Evolutionary conservation across 2,888 invertebrate species (phyloP).

Genomic region (Hedya salicella): DNA sequence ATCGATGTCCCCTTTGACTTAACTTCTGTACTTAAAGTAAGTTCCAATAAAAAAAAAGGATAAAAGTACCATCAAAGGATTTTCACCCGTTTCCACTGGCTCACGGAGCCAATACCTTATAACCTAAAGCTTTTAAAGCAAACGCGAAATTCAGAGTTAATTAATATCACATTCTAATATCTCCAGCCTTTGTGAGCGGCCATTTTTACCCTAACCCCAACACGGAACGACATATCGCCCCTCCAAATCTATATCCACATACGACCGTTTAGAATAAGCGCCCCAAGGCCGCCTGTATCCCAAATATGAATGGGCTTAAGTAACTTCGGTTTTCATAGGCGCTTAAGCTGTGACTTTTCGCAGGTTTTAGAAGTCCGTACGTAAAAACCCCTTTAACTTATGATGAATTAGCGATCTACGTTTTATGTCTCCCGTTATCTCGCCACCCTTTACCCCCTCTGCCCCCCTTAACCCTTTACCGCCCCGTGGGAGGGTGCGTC

Average conservation of each 20-base stretch:
- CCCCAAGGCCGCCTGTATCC: not conserved
- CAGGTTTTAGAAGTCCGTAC: conserved; percentile 62
- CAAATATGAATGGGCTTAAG: conserved; percentile 6
- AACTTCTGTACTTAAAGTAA: conserved; percentile 20
- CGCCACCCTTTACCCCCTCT: conserved; percentile 54
- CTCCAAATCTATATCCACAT: not conserved
- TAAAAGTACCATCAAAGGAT: conserved; percentile 23
- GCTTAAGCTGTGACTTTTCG: not conserved
- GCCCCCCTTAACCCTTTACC: conserved; percentile 53
- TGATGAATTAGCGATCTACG: conserved; percentile 85
- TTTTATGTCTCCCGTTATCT: conserved; percentile 84
- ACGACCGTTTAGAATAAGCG: conserved; percentile 2
- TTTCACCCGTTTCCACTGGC: conserved; percentile 2
- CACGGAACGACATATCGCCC: conserved; percentile 1
- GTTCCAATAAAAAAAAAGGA: conserved; percentile 12
- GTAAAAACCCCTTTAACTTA: conserved; percentile 85
- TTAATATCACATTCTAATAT: conserved; percentile 67
- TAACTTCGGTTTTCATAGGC: not conserved
- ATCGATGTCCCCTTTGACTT: conserved; percentile 13
- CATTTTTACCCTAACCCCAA: conserved; percentile 58
- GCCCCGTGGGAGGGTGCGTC: conserved; percentile 60
- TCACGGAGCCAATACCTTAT: conserved; percentile 29
- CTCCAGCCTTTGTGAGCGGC: conserved; percentile 65
- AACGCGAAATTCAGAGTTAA: conserved; percentile 65
- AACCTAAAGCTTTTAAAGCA: conserved; percentile 42